Evolutionary conservation across 2,888 invertebrate species (phyloP).

Genomic region (Meteorus colon): DNA sequence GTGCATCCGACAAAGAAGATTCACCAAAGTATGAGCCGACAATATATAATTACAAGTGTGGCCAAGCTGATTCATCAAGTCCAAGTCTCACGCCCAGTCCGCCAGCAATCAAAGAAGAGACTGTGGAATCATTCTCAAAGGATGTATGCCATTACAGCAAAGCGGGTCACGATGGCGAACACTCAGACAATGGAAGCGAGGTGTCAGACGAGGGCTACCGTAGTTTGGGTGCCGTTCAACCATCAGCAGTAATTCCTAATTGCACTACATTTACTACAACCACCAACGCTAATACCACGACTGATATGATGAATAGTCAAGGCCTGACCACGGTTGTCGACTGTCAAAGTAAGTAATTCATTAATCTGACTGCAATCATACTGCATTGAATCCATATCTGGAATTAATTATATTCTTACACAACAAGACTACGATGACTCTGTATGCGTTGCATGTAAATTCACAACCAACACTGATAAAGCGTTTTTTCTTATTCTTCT

Average conservation of each 20-base stretch:
- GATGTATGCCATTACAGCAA: conserved; percentile 61
- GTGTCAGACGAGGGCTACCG: conserved; percentile 90
- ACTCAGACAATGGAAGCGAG: conserved; percentile 86
- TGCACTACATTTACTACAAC: conserved; percentile 61
- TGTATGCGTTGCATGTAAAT: no score
- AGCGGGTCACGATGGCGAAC: conserved; percentile 67
- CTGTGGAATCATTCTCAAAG: conserved; percentile 59
- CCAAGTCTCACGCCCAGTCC: conserved; percentile 64
- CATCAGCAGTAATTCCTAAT: conserved; percentile 71
- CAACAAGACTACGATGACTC: no score
- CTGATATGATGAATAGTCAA: conserved; percentile 55
- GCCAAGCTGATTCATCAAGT: conserved; percentile 61
- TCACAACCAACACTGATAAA: no score
- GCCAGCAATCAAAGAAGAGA: conserved; percentile 53
- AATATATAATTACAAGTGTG: conserved; percentile 68
- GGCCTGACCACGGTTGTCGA: conserved; percentile 66
- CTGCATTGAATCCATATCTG: no score
- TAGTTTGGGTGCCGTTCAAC: conserved; percentile 82
- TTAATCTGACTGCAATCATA: conserved; percentile 8
- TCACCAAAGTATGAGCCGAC: conserved; percentile 68
- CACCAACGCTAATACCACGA: conserved; percentile 69
- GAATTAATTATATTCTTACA: no score
- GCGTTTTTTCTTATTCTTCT: no score
- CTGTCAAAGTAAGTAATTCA: conserved; percentile 64
- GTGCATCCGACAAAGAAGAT: conserved; percentile 64